These are phyloP conservation scores for Oryctolagus cuniculus DNA, from an alignment of 2,113 vertebrate genomes.

Conservation along the genomic window DNA sequence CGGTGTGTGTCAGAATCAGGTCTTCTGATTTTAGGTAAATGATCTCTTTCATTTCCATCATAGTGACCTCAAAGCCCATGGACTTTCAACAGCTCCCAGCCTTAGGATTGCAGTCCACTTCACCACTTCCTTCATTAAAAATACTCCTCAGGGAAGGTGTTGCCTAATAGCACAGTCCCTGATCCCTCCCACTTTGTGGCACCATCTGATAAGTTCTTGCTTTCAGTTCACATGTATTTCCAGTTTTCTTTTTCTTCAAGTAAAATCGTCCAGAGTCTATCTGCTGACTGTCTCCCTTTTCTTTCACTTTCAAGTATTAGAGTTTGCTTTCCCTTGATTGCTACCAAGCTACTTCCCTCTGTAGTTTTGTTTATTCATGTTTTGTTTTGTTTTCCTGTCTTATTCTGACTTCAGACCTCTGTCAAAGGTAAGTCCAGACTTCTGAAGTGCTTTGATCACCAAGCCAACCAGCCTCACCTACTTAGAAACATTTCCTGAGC, in stretches of 20 bases:
- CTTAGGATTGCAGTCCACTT: not conserved
- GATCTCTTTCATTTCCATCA: not conserved
- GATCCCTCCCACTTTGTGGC: not conserved
- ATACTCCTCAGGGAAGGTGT: not conserved
- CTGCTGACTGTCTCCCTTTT: not conserved
- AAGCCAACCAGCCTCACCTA: not conserved
- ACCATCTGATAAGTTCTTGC: not conserved
- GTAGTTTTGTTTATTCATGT: not conserved
- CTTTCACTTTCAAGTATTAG: not conserved
- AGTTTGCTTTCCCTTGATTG: not conserved
- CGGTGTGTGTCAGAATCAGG: not conserved
- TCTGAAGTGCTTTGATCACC: not conserved
- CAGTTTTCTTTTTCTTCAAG: not conserved
- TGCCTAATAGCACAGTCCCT: not conserved
- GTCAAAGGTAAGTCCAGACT: not conserved
- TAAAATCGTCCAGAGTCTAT: not conserved
- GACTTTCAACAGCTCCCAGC: not conserved
- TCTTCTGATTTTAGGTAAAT: not conserved
- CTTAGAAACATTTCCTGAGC: not conserved
- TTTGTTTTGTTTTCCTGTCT: not conserved
- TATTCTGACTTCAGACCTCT: not conserved
- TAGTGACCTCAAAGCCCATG: not conserved
- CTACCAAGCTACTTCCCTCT: not conserved
- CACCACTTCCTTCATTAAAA: not conserved
- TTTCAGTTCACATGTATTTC: not conserved